Conservation (phyloP, 2,113 vertebrate genomes). For the Zingel zingel region DNA sequence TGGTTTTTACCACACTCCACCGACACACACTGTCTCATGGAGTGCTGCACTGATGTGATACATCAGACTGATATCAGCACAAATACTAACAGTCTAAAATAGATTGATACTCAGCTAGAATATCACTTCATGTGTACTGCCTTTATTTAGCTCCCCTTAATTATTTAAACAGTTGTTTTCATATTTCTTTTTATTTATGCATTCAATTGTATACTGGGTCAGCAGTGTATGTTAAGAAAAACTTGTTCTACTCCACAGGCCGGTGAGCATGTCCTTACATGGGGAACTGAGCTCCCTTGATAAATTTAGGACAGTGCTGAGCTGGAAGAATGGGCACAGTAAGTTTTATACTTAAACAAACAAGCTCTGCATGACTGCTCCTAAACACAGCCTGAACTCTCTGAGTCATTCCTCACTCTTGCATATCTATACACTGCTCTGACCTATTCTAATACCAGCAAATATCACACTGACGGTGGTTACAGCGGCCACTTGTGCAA, state of each 20-base stretch:
- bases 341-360: constrained; percentile 52
- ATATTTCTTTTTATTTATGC: constrained; percentile 6
- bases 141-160: not conserved
- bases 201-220: constrained; percentile 11
- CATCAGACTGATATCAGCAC: too few species aligned
- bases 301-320: constrained; percentile 57
- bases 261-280: constrained; percentile 60
- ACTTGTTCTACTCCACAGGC: constrained; percentile 38
- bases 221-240: constrained; percentile 34
- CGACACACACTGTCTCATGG: too few species aligned
- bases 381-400: constrained; percentile 1
- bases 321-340: constrained; percentile 61
- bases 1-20: too few species aligned
- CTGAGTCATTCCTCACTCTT: not conserved
- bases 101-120: too few species aligned
- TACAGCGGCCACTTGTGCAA: not conserved
- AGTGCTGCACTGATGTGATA: too few species aligned
- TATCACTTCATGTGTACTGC: too few species aligned
- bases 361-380: constrained; percentile 35
- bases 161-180: not conserved
- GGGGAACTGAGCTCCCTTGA: constrained; percentile 47
- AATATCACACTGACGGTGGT: not conserved
- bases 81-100: too few species aligned
- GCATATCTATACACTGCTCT: not conserved
- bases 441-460: not conserved